These are phyloP conservation scores for Scaptomyza caliginosa DNA, from an alignment of 2,888 invertebrate genomes.

Conservation along the genomic window DNA sequence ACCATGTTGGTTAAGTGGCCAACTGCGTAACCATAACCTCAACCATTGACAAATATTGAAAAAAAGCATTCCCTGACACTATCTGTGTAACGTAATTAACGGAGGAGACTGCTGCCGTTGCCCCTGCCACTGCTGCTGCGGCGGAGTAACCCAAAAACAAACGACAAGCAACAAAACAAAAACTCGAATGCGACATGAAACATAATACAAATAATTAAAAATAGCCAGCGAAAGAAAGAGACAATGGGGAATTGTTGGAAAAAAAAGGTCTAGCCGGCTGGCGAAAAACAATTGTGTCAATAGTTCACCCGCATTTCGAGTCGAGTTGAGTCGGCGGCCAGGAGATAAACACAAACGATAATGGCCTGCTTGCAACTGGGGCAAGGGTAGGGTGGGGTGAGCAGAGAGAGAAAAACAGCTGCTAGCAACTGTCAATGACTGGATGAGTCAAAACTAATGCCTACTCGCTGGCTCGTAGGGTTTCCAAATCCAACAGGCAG, in stretches of 20 bases:
- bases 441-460: constrained; percentile 62
- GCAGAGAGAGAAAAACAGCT: constrained; percentile 51
- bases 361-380: constrained; percentile 35
- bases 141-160: constrained; percentile 35
- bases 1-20: constrained; percentile 60
- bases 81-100: constrained; percentile 57
- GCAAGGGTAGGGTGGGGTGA: background rate
- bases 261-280: constrained; percentile 48
- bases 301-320: constrained; percentile 72
- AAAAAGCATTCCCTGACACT: constrained; percentile 46
- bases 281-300: constrained; percentile 76
- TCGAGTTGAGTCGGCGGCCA: constrained; percentile 22
- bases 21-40: constrained; percentile 53
- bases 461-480: background rate
- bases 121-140: no score
- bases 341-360: constrained; percentile 71
- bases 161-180: constrained; percentile 21
- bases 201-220: constrained; percentile 79
- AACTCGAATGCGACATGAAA: constrained; percentile 56
- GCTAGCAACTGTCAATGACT: constrained; percentile 66
- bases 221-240: constrained; percentile 48
- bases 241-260: constrained; percentile 28
- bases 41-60: constrained; percentile 64
- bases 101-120: no score
- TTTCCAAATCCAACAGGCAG: constrained; percentile 65